A percentile compares a stretch with the other conserved stretches of the same genome.
phyloP scores from a whole-genome alignment of 2,888 invertebrate genomes.

The Tiliacea citrago region DNA sequence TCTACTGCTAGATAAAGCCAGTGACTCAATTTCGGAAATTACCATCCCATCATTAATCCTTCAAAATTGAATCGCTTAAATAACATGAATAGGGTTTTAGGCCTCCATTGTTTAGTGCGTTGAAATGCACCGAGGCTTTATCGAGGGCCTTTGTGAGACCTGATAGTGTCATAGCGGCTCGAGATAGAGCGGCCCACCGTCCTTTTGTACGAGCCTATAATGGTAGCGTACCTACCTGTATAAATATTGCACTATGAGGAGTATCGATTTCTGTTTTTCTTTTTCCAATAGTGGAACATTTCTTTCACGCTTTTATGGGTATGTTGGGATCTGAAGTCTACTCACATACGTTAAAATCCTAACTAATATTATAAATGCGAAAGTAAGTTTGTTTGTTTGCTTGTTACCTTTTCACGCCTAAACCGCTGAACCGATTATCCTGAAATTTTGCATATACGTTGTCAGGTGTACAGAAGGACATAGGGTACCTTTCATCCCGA shows the following conservation, averaged over 20 bases:
- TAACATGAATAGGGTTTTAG: slow-evolving; percentile 58
- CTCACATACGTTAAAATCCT: too few species aligned
- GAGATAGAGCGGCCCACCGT: slow-evolving; percentile 19
- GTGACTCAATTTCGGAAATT: slow-evolving; percentile 50
- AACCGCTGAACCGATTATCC: too few species aligned
- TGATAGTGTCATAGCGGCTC: slow-evolving; percentile 41
- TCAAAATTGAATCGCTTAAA: slow-evolving; percentile 55
- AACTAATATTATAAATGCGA: too few species aligned
- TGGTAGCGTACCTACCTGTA: slow-evolving; percentile 26
- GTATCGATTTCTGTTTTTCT: slow-evolving; percentile 20
- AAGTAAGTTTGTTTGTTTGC: too few species aligned
- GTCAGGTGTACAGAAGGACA: too few species aligned
- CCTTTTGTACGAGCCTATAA: slow-evolving; percentile 23
- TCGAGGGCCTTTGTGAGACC: slow-evolving; percentile 50
- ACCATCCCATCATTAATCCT: slow-evolving; percentile 59
- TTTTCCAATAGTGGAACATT: not conserved
- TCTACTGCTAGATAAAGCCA: slow-evolving; percentile 40
- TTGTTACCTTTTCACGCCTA: too few species aligned
- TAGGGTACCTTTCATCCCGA: too few species aligned
- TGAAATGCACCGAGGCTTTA: slow-evolving; percentile 46
- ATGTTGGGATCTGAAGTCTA: not conserved
- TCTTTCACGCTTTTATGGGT: not conserved
- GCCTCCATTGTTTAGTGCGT: slow-evolving; percentile 50
- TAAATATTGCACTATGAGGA: too few species aligned
- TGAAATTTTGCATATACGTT: too few species aligned